Base-by-base conservation (phyloP, 2,797 vertebrate species). In the Lithobates pipiens region DNA sequence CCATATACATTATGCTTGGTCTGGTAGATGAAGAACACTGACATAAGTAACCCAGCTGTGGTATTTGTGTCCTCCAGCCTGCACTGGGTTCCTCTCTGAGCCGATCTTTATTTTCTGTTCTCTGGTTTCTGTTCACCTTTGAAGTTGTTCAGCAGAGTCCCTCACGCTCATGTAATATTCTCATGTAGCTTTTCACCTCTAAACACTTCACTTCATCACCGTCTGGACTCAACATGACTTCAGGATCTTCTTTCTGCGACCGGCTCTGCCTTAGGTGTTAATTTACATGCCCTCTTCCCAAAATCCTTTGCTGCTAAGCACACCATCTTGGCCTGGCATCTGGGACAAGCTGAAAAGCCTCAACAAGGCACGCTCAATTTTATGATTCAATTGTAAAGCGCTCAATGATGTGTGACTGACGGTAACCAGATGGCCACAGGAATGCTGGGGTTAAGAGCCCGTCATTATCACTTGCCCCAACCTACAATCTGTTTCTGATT, bases 291-390 rank as follows among this genome's bases (percentile, higher is more conserved):
- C 42, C 23, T 61, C 16, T 83, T 75, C 85, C 76, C 85, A 83
- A 25, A 83, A 69, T 69, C 18, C 76, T 83, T 76, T 75, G 76
- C n/a, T 39, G 27, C 67, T 54, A 67, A 46, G 65, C 74, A 36
- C 39, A 36, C 68, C 65, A 32, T 79, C 25, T 83, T 75, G 75
- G 74, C 67, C 80, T 68, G 70, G 85, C 85, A 83, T 78, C 81
- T 87, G 85, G 85, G 72, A 79, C 81, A 80, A 79, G 69, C 85
- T 83, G 85, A 78, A 86, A 87, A 83, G 70, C 76, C 71, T 78
- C 69, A 13, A 34, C 72, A 39, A 78, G 70, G 75, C 85, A 76
- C 57, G 70, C 70, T 54, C 72, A 21, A 83, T 83, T 87, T 87
- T 87, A 83, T 80, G 77, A 83, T 75, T 7, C 85, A 46, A 76